Evolutionary conservation across 2,113 vertebrate species (phyloP).

Genomic region (Lynx canadensis): DNA sequence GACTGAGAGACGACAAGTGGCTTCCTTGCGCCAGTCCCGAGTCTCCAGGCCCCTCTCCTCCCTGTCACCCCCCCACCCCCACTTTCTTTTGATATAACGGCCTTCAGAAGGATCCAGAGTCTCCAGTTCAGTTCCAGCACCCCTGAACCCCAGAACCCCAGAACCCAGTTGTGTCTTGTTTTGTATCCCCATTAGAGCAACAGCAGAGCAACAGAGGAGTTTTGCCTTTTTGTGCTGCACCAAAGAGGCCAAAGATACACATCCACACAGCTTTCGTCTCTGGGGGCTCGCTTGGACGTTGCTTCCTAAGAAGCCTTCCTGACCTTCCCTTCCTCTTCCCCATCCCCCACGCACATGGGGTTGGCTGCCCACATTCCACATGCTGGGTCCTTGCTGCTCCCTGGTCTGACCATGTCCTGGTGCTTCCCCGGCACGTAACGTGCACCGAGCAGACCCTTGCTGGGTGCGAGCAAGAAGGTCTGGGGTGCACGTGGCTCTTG

Average conservation of each 20-base stretch:
- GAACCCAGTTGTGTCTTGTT: not conserved
- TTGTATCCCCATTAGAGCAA: not conserved
- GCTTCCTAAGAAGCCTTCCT: not conserved
- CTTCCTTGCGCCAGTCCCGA: not conserved
- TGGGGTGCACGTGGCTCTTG: not conserved
- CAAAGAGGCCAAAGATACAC: not conserved
- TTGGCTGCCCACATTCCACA: not conserved
- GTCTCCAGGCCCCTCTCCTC: accelerated
- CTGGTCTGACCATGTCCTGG: too few species aligned
- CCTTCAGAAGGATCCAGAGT: not conserved
- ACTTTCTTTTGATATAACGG: accelerated
- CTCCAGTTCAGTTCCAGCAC: not conserved
- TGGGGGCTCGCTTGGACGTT: accelerated
- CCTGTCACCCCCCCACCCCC: not conserved
- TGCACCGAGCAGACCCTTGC: not conserved
- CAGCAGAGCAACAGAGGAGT: not conserved
- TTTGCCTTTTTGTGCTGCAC: not conserved
- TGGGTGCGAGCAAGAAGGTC: not conserved
- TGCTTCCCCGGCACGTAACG: not conserved
- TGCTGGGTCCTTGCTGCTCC: not conserved
- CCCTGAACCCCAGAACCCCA: not conserved
- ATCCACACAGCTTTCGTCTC: not conserved
- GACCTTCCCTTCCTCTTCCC: too few species aligned
- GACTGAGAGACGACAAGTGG: slow-evolving; percentile 66
- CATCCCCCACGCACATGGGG: not conserved